A percentile compares a stretch with the other conserved stretches of the same genome.
phyloP scores from a whole-genome alignment of 23 tunicate species.

The Ciona savignyi region DNA sequence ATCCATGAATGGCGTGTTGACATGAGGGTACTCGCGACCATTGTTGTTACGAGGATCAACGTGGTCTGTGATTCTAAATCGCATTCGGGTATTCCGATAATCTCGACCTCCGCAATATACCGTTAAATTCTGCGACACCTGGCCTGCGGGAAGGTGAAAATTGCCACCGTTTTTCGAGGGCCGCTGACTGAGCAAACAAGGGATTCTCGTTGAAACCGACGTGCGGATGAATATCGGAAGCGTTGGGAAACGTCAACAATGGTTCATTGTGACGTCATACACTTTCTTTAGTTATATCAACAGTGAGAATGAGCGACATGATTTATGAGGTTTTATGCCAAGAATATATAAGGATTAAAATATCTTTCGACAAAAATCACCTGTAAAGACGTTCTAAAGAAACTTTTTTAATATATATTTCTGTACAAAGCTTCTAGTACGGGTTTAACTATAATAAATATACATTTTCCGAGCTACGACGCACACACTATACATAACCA shows the following conservation, averaged over 20 bases:
- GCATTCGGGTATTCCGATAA: neutral
- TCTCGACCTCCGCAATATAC: neutral
- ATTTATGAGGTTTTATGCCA: neutral
- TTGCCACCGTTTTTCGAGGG: neutral
- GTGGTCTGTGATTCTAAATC: neutral
- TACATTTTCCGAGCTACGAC: too few species aligned
- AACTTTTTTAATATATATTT: too few species aligned
- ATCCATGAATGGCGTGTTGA: neutral
- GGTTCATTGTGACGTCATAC: conserved; percentile 14
- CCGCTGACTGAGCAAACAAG: neutral
- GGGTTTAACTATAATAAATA: too few species aligned
- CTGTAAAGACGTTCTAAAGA: too few species aligned
- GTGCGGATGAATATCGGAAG: neutral
- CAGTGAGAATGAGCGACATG: neutral
- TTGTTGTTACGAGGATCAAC: neutral
- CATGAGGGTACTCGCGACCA: neutral
- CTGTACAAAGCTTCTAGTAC: too few species aligned
- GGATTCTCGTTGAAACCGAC: neutral
- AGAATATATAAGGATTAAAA: too few species aligned
- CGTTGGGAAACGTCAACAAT: neutral
- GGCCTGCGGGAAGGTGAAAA: neutral
- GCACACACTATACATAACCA: too few species aligned
- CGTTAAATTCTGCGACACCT: neutral
- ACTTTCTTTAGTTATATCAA: conserved; percentile 8
- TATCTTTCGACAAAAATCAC: too few species aligned